Evolutionary conservation across 2,888 invertebrate genomes (phyloP).

Genomic region (Orchesellides sinensis): DNA sequence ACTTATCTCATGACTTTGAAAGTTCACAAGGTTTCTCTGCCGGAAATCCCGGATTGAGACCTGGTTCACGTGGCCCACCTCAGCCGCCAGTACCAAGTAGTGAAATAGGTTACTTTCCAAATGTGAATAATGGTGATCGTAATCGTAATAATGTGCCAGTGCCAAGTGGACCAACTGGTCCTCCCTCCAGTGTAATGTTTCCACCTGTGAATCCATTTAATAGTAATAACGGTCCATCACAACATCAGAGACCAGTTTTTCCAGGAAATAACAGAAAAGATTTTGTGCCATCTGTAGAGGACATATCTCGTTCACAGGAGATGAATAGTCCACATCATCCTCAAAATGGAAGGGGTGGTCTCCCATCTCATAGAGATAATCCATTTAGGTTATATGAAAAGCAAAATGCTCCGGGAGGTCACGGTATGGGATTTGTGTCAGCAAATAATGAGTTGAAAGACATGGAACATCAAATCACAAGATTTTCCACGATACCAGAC

Average conservation of each 20-base stretch:
- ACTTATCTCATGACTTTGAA: slow-evolving; percentile 41
- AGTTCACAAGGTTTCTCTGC: slow-evolving; percentile 22
- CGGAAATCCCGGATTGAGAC: neutral
- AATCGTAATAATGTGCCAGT: slow-evolving; percentile 6
- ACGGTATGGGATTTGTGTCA: slow-evolving; percentile 52
- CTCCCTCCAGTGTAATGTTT: neutral
- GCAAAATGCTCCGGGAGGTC: slow-evolving; percentile 9
- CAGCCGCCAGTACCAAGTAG: slow-evolving; percentile 26
- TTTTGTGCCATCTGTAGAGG: slow-evolving; percentile 43
- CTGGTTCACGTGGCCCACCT: neutral
- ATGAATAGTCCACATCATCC: slow-evolving; percentile 1
- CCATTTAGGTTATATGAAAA: slow-evolving; percentile 53
- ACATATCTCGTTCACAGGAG: slow-evolving; percentile 13
- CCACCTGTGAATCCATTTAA: slow-evolving; percentile 19
- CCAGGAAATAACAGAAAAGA: slow-evolving; percentile 26
- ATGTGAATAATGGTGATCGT: slow-evolving; percentile 37
- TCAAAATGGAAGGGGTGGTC: neutral
- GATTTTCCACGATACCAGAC: slow-evolving; percentile 34
- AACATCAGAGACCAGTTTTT: slow-evolving; percentile 12
- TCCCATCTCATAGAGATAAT: slow-evolving; percentile 40
- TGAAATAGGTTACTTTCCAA: slow-evolving; percentile 47
- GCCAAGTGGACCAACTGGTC: slow-evolving; percentile 26
- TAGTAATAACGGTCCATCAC: neutral
- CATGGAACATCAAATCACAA: slow-evolving; percentile 44
- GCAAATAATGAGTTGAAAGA: slow-evolving; percentile 37